Base-by-base conservation (phyloP, 2,113 vertebrate species). In the Archilochus colubris region DNA sequence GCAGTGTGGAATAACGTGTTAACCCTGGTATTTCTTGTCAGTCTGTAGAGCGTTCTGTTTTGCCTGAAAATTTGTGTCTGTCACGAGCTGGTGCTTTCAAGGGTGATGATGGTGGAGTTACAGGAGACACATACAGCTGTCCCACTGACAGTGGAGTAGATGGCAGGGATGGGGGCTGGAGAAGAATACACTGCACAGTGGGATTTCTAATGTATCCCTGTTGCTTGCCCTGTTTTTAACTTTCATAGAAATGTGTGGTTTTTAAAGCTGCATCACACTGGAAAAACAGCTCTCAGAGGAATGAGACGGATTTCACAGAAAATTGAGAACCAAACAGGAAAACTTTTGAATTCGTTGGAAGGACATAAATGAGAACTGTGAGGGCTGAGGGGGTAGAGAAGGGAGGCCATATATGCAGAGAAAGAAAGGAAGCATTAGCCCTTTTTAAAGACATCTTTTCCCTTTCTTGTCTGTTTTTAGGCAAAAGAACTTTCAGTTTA, bases 11-110 rank as follows among this genome's bases (percentile, higher is more conserved):
- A 86, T 61, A 86, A 48, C 33, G 43, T 5, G 16, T 77, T 85
- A 74, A 88, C 80, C 72, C 86, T 67, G 15, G 31, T 64, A 43
- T 79, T 95, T 82, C 67, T 93, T 70, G 14, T 18, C 43, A 70
- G 18, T 17, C 59, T 81, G 53, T 62, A 30, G 28, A 18, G 53
- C 0, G 5, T 70, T 48, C 30, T 83, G 24, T 84, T 88, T 46
- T 51, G 27, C 48, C 30, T 57, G 61, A n/a, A 86, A 75, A 57
- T 44, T 11, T 66, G 7, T 28, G 19, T 64, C 33, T 57, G 5
- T 55, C 68, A 40, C 0, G 11, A 11, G 38, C 25, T 20, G n/a
- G 22, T 58, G 21, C 38, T 73, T 75, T 76, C n/a, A 24, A 0
- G 6, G 24, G 31, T 1, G 3, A 6, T 24, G 31, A 51, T 28